Evolutionary conservation across 2,797 vertebrate genomes (phyloP).

Genomic region (Aplochiton taeniatus): DNA sequence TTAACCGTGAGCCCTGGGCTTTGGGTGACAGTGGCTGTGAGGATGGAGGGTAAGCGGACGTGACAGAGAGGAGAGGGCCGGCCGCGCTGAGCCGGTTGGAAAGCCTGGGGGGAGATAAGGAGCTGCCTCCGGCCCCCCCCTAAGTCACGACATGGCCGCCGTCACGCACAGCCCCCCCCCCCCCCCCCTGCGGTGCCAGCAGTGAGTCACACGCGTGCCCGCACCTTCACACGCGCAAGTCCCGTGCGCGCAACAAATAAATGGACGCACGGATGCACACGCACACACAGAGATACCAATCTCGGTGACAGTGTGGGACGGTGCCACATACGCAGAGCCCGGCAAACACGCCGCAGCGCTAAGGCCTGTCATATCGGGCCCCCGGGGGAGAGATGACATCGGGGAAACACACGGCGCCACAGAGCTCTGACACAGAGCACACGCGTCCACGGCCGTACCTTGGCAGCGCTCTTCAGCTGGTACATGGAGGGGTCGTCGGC

Average conservation of each 20-base stretch:
- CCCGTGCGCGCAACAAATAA: constrained; percentile 31
- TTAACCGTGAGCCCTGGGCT: background rate
- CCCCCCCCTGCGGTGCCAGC: constrained; percentile 20
- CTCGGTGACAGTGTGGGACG: background rate
- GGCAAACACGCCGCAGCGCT: constrained; percentile 30
- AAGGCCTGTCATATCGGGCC: constrained; percentile 31
- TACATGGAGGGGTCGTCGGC: constrained; percentile 98
- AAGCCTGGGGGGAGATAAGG: constrained; percentile 4
- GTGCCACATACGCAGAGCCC: constrained; percentile 5
- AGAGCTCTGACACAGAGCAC: too few relatives aligned
- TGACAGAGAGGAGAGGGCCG: background rate
- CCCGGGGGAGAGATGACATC: background rate
- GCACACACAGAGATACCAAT: constrained; percentile 2
- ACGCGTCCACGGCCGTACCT: constrained; percentile 87
- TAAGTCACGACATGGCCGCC: constrained; percentile 11
- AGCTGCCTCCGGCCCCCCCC: background rate
- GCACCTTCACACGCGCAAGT: constrained; percentile 18
- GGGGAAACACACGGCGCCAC: too few relatives aligned
- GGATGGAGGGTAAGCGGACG: constrained; percentile 10
- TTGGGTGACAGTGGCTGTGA: constrained; percentile 5
- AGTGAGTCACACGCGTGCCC: constrained; percentile 23
- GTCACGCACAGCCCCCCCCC: constrained; percentile 21
- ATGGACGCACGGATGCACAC: constrained; percentile 11
- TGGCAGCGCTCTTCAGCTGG: constrained; percentile 96
- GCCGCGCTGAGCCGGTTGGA: background rate